These are phyloP conservation scores for Colletes gigas DNA, from an alignment of 1,140 invertebrate genomes.

Conservation along the genomic window DNA sequence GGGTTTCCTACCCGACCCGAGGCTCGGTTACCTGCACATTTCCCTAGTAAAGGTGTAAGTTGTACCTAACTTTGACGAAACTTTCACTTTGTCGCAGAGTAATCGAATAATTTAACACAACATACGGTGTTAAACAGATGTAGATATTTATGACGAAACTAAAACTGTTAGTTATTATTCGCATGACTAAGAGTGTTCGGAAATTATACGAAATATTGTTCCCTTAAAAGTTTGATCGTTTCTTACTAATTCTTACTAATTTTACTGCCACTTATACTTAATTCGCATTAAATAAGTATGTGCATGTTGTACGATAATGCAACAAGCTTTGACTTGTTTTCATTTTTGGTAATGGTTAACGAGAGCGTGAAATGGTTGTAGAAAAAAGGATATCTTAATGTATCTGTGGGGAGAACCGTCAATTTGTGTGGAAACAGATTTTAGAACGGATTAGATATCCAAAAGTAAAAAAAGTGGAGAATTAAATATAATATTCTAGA, in stretches of 20 bases:
- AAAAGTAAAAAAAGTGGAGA: conserved; percentile 2
- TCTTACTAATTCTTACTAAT: neutral
- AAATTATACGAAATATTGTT: neutral
- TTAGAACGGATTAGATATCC: conserved; percentile 16
- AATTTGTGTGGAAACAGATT: conserved; percentile 9
- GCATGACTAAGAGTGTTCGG: neutral
- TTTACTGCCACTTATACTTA: neutral
- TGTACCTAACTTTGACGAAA: neutral
- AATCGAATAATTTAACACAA: neutral
- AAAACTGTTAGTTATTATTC: neutral
- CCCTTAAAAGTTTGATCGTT: neutral
- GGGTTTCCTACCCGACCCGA: no score
- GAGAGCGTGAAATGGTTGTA: conserved; percentile 7
- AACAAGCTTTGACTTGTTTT: neutral
- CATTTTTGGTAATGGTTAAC: neutral
- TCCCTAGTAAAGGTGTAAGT: neutral
- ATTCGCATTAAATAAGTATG: neutral
- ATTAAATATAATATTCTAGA: conserved; percentile 62
- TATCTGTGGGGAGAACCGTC: conserved; percentile 1
- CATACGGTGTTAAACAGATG: neutral
- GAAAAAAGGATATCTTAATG: conserved; percentile 7
- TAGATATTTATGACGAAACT: neutral
- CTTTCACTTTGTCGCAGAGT: neutral
- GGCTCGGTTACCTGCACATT: no score
- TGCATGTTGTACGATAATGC: neutral